phyloP scores from a whole-genome alignment of 1,140 invertebrate genomes.

The Trichogramma pretiosum region DNA sequence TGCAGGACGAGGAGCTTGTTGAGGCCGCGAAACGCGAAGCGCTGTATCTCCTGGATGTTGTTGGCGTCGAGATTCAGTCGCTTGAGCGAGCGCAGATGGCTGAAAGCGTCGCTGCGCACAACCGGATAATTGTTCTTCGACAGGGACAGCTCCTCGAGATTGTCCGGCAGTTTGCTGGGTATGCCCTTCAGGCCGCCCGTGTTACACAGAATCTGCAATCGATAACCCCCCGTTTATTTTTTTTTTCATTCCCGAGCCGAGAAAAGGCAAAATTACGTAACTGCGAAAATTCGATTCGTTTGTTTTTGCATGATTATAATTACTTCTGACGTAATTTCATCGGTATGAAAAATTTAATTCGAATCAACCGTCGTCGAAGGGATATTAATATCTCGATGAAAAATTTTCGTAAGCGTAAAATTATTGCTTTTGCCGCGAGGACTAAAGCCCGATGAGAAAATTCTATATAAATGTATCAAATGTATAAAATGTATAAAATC shows the following conservation, averaged over 20 bases:
- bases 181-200: constrained; percentile 70
- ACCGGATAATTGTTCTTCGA: constrained; percentile 71
- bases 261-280: no score
- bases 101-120: constrained; percentile 70
- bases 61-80: constrained; percentile 72
- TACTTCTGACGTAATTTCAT: no score
- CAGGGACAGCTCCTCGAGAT: constrained; percentile 70
- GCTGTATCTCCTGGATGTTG: constrained; percentile 68
- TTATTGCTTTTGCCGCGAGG: no score
- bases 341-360: no score
- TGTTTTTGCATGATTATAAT: no score
- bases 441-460: no score
- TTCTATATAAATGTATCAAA: no score
- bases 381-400: no score
- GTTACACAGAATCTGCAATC: constrained; percentile 73
- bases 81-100: constrained; percentile 57
- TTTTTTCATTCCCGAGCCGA: constrained; percentile 2
- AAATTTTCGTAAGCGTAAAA: no score
- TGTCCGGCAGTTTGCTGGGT: constrained; percentile 59
- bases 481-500: no score
- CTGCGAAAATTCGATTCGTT: no score
- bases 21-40: constrained; percentile 73
- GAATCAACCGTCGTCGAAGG: no score
- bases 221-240: constrained; percentile 7
- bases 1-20: constrained; percentile 65